Percentiles rank a stretch among this genome's conserved stretches.
Evolutionary conservation across 2,113 vertebrate species (phyloP).

Genomic region (Xenopus borealis): DNA sequence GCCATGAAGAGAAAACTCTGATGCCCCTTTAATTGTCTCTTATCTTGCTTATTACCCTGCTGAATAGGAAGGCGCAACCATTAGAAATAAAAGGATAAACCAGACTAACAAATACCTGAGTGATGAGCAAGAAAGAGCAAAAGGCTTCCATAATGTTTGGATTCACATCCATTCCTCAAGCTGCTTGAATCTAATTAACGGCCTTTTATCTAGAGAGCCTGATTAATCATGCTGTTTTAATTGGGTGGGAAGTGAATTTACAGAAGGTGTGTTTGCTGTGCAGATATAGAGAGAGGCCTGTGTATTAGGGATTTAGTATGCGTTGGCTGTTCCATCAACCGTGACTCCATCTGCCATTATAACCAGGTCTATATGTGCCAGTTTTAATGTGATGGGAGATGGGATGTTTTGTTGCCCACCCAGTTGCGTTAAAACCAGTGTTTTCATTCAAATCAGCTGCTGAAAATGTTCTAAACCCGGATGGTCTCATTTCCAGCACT

Average conservation of each 20-base stretch:
- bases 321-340: too few relatives aligned
- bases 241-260: neutral
- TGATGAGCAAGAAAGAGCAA: neutral
- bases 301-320: too few relatives aligned
- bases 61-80: neutral
- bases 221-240: neutral
- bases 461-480: too few relatives aligned
- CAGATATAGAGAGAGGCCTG: too few relatives aligned
- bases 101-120: neutral
- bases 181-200: neutral
- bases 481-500: too few relatives aligned
- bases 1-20: neutral
- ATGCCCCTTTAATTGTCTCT: conserved; percentile 15
- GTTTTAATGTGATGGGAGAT: too few relatives aligned
- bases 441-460: too few relatives aligned
- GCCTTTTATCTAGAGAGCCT: conserved; percentile 8
- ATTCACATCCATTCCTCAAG: neutral
- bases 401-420: too few relatives aligned
- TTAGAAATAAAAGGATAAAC: conserved; percentile 12
- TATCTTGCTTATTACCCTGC: neutral
- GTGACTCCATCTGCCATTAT: too few relatives aligned
- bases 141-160: conserved; percentile 5
- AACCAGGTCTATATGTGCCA: too few relatives aligned
- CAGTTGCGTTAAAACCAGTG: too few relatives aligned
- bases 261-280: too few relatives aligned